Evolutionary conservation across 2,113 vertebrate genomes (phyloP).

Genomic region (Platycercus adscitus): DNA sequence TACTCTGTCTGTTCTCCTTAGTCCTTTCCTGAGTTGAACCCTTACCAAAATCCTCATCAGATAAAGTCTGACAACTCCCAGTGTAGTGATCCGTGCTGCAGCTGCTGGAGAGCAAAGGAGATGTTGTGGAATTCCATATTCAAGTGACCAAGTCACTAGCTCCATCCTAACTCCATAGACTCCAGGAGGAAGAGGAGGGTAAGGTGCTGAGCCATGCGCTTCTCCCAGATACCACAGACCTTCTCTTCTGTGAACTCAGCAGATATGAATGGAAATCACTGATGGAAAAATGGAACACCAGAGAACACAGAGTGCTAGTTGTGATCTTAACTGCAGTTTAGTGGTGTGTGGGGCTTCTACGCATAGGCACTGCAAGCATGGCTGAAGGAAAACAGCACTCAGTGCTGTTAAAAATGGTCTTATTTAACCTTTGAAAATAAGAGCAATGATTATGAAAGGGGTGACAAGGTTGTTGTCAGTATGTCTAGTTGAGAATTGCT

Average conservation of each 20-base stretch:
- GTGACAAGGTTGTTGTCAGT: conserved; percentile 9
- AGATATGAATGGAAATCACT: neutral
- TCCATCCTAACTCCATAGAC: neutral
- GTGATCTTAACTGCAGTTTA: neutral
- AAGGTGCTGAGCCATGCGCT: neutral
- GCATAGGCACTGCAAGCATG: neutral
- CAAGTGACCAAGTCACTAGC: neutral
- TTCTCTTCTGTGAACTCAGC: neutral
- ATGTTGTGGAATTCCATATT: neutral
- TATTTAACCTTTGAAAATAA: conserved; percentile 41
- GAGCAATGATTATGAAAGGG: conserved; percentile 11
- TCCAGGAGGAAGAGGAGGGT: neutral
- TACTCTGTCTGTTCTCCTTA: neutral
- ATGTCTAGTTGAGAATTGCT: neutral
- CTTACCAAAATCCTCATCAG: neutral
- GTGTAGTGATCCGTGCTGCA: too few species aligned
- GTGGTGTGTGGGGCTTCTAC: neutral
- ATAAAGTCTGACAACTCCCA: neutral
- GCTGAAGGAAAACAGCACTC: neutral
- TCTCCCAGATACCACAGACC: neutral
- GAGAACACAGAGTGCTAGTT: neutral
- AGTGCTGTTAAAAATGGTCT: neutral
- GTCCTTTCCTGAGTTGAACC: neutral
- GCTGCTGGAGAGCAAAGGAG: neutral
- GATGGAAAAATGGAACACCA: neutral